Evolutionary conservation across 2,888 invertebrate genomes (phyloP).

Genomic region (Lamellibrachia satsuma): DNA sequence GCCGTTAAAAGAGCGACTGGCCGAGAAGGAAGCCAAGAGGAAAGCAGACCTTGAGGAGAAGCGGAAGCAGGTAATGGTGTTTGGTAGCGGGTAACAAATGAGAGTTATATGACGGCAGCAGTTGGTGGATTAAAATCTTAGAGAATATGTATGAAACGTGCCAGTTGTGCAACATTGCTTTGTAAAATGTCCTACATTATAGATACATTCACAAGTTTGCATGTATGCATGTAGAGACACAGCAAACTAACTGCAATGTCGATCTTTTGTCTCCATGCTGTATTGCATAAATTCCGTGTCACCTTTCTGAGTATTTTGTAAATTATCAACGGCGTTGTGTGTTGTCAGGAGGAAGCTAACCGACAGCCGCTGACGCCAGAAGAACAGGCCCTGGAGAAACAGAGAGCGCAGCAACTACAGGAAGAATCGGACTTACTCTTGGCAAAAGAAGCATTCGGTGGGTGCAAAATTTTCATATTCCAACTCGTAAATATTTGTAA

Average conservation of each 20-base stretch:
- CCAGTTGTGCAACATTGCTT: no score
- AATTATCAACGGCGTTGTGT: background rate
- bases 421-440: slow-evolving; percentile 87
- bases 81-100: background rate
- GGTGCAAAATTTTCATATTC: slow-evolving; percentile 24
- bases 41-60: slow-evolving; percentile 61
- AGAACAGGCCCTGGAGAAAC: slow-evolving; percentile 72
- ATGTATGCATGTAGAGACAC: no score
- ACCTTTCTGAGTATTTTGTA: no score
- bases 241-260: no score
- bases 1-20: slow-evolving; percentile 75
- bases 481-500: background rate
- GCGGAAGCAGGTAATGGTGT: slow-evolving; percentile 28
- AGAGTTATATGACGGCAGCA: background rate
- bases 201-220: no score
- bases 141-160: no score
- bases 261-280: no score
- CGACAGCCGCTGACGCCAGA: slow-evolving; percentile 45
- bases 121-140: no score
- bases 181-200: no score
- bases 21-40: slow-evolving; percentile 77
- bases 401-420: slow-evolving; percentile 81
- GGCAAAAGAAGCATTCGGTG: slow-evolving; percentile 88
- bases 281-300: no score
- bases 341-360: slow-evolving; percentile 73